Percentiles rank a stretch among this genome's conserved stretches.
Evolutionary conservation across 2,113 vertebrate species (phyloP).

Genomic region (Sitta europaea): DNA sequence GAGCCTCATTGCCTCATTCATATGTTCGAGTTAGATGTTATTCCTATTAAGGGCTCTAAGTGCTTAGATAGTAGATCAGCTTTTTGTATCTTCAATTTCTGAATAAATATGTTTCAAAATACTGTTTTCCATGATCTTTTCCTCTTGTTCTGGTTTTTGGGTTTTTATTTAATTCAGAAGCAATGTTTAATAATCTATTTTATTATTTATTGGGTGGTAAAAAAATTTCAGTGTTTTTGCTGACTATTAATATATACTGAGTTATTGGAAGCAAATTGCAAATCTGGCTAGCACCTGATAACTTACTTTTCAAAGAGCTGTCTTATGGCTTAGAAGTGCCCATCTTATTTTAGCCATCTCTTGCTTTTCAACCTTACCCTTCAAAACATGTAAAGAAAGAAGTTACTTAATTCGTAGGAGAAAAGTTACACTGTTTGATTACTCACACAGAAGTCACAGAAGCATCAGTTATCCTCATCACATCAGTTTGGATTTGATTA

Average conservation of each 20-base stretch:
- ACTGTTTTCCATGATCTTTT: slow-evolving; percentile 7
- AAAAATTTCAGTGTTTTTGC: not conserved
- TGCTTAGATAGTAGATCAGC: slow-evolving; percentile 69
- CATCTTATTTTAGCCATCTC: not conserved
- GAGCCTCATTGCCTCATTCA: slow-evolving; percentile 69
- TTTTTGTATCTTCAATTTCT: slow-evolving; percentile 60
- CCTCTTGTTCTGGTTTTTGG: not conserved
- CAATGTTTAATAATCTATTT: slow-evolving; percentile 9
- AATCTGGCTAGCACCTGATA: not conserved
- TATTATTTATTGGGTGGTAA: slow-evolving; percentile 32
- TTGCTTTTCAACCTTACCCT: not conserved
- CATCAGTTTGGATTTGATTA: slow-evolving; percentile 71
- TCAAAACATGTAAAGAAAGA: not conserved
- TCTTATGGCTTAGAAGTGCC: not conserved
- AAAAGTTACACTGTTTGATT: slow-evolving; percentile 54
- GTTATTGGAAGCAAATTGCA: not conserved
- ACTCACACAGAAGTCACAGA: not conserved
- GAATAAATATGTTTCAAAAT: slow-evolving; percentile 64
- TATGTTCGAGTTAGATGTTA: slow-evolving; percentile 65
- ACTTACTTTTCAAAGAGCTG: not conserved
- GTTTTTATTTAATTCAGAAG: slow-evolving; percentile 19
- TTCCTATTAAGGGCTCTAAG: slow-evolving; percentile 75
- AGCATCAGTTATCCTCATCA: slow-evolving; percentile 69
- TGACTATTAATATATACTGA: not conserved
- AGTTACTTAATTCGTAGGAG: slow-evolving; percentile 33